phyloP scores from a whole-genome alignment of 2,113 vertebrate genomes.

The Tetrax tetrax region DNA sequence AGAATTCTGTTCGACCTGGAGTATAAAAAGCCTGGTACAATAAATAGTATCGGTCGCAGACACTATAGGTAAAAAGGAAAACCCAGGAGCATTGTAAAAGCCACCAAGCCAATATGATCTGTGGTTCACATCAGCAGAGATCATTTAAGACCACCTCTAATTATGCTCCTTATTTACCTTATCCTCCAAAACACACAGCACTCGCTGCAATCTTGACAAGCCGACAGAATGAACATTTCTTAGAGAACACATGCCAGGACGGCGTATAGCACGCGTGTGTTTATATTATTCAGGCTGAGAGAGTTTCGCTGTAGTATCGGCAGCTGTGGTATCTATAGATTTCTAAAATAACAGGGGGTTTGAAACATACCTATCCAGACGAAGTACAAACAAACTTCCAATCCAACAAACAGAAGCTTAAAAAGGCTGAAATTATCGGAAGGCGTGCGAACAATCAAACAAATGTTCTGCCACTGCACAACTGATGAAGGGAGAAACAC shows the following conservation, averaged over 20 bases:
- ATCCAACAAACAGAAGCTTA: neutral
- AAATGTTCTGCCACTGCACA: neutral
- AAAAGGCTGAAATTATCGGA: neutral
- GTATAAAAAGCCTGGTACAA: slow-evolving; percentile 16
- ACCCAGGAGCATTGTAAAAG: neutral
- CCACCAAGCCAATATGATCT: neutral
- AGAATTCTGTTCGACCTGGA: neutral
- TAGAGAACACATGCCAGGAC: neutral
- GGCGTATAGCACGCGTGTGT: neutral
- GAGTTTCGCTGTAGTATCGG: neutral
- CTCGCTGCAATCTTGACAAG: neutral
- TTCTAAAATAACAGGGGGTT: neutral
- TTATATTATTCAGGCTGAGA: neutral
- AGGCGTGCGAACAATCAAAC: neutral
- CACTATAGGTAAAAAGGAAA: neutral
- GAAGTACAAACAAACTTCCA: slow-evolving; percentile 41
- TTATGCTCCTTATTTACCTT: neutral
- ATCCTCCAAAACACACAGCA: neutral
- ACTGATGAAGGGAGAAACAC: neutral
- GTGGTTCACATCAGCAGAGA: neutral
- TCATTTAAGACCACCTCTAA: neutral
- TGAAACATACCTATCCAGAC: neutral
- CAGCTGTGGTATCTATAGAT: neutral
- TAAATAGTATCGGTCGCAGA: neutral
- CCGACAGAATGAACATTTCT: neutral